These are phyloP conservation scores for Tanytarsus gracilentus DNA, from an alignment of 2,888 invertebrate genomes.

Conservation along the genomic window DNA sequence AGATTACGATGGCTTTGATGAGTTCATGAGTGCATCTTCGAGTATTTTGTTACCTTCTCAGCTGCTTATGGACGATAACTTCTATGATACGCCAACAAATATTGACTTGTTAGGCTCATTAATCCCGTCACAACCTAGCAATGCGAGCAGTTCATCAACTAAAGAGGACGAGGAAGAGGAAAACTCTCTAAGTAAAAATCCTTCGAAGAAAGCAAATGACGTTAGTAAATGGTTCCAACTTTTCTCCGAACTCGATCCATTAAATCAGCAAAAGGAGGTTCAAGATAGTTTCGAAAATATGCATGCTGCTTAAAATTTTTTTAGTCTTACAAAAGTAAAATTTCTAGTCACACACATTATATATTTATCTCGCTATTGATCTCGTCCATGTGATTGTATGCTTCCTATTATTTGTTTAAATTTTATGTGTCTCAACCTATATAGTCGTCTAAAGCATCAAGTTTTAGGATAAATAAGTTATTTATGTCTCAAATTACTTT, in stretches of 20 bases:
- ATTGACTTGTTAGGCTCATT: slow-evolving; percentile 1
- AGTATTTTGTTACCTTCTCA: slow-evolving; percentile 19
- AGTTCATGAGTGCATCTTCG: slow-evolving; percentile 5
- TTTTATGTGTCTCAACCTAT: too few relatives aligned
- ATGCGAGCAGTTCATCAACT: slow-evolving; percentile 7
- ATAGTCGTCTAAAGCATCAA: too few relatives aligned
- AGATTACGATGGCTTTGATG: slow-evolving; percentile 22
- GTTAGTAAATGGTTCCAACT: slow-evolving; percentile 65
- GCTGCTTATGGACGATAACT: slow-evolving; percentile 15
- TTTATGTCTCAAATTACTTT: too few relatives aligned
- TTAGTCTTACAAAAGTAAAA: neutral
- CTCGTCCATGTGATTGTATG: neutral
- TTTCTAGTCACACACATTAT: neutral
- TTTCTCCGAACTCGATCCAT: slow-evolving; percentile 87
- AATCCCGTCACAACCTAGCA: neutral
- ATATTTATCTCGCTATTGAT: neutral
- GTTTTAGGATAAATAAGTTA: too few relatives aligned
- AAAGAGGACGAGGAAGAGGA: neutral
- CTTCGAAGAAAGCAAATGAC: slow-evolving; percentile 32
- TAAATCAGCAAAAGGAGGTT: slow-evolving; percentile 37
- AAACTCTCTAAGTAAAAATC: slow-evolving; percentile 30
- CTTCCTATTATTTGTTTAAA: too few relatives aligned
- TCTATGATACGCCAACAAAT: neutral
- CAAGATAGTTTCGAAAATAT: slow-evolving; percentile 10
- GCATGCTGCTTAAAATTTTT: slow-evolving; percentile 27